Base-by-base conservation (phyloP, 2,113 vertebrate species). In the Nycticorax nycticorax region DNA sequence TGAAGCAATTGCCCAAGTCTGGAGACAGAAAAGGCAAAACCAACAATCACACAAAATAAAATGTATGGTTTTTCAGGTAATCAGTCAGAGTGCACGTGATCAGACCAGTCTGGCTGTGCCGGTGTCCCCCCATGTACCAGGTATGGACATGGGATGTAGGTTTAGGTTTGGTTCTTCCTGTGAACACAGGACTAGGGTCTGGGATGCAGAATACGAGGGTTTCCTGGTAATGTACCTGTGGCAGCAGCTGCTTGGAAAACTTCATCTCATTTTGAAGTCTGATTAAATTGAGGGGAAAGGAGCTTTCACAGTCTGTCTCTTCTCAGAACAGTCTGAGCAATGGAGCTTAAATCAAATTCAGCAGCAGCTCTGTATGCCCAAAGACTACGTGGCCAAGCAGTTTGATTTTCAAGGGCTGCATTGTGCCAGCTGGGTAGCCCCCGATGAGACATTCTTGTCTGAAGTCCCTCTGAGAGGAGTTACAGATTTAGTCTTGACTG, bases 321-420 rank as follows among this genome's bases (percentile, higher is more conserved):
- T 94, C 90, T 79, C 88, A 83, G 95, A 94, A 80, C 39, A 80
- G 5, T 64, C 85, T 88, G 89, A 88, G 81, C 64, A 60, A 76
- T 33, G 45, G 53, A 95, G 84, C 69, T 89, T 68, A 91, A 96
- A 96, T 95, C 87, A 89, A 96, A 91, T 92, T 76, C 24, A 86
- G 9, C 91, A 92, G 69, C 81, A 91, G 85, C 74, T 79, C 59
- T 86, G 68, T 11, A 15, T 72, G 57, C 47, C 80, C 67, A 75
- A 81, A n/a, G 93, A 69, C 66, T 32, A 28, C 24, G 10, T 85
- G 86, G 66, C 66, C 13, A 6, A 63, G 74, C 66, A 81, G 76
- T 62, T 37, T 87, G 91, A 82, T 90, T 89, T 22, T 56, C 67
- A 80, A 69, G 89, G 62, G 57, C 63, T 82, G 66, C 0, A 1